Base-by-base conservation (phyloP, 2,888 invertebrate species). In the Acrocyrtus sp. region DNA sequence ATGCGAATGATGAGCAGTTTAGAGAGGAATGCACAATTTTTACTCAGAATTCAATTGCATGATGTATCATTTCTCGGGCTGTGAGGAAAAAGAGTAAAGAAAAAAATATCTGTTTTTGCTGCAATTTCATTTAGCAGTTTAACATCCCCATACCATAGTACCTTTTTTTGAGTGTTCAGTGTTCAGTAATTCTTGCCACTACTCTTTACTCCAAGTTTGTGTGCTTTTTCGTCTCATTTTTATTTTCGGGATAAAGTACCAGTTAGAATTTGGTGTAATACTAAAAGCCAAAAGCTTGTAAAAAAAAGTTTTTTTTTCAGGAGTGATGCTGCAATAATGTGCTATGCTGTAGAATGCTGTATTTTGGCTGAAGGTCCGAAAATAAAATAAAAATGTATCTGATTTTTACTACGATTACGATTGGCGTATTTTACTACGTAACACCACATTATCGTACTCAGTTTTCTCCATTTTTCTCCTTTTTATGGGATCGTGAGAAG, bases 31-130 rank as follows among this genome's bases (percentile, higher is more conserved):
- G n/a, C n/a, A 47, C 17, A 34, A 27, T 50, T n/a, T 48, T 24
- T 48, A 43, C 29, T 65, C 48, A 22, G 29, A 66, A 53, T 57
- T 21, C 17, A 21, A 34, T 66, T 66, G 66, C 66, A 57, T 66
- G 66, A 57, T 48, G 50, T 57, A 50, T 57, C 57, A 66, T 66
- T 66, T 66, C 66, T 66, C 66, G 66, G 66, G 47, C 21, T 34
- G 12, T 12, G 12, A 34, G 4, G n/a, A 47, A 47, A 47, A 47
- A 19, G 15, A n/a, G 2, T 41, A 5, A 3, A 17, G 3, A 47
- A 47, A 47, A 47, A 47, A 47, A 47, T 4, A 10, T 4, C 27
- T 54, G 39, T 6, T 34, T 1, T 4, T 56, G 19, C 19, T 47
- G 10, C 15, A 27, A 24, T 29, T 19, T 61, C 34, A 56, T 34